Evolutionary conservation across 1,140 invertebrate species (phyloP).

Genomic region (Leptopilina clavipes): DNA sequence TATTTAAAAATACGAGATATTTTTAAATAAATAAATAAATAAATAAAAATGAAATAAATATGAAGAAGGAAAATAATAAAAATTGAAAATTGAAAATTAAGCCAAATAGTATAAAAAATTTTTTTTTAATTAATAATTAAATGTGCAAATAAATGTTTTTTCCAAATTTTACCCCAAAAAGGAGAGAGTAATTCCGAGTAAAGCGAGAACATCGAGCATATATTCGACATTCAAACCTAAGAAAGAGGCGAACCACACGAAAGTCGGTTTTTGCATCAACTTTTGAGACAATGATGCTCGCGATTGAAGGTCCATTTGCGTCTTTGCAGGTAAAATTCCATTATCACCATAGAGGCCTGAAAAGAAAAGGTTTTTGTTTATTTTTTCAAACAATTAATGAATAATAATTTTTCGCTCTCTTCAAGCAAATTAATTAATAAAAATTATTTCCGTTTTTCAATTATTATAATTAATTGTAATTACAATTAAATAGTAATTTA

Average conservation of each 20-base stretch:
- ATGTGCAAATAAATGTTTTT: conserved; percentile 8
- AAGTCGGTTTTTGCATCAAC: conserved; percentile 80
- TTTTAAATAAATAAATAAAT: no score
- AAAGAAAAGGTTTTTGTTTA: conserved; percentile 45
- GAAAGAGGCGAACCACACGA: conserved; percentile 82
- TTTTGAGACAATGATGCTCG: conserved; percentile 73
- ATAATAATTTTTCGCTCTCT: no score
- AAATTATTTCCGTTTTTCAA: no score
- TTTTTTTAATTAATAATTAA: no score
- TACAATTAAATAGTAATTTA: no score
- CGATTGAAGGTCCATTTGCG: conserved; percentile 76
- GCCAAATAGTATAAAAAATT: no score
- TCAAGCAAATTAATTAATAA: no score
- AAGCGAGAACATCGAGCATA: conserved; percentile 82
- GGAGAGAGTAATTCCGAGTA: conserved; percentile 81
- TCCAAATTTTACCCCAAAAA: conserved; percentile 77
- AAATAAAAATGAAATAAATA: no score
- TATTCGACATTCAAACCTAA: conserved; percentile 82
- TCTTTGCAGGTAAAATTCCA: conserved; percentile 84
- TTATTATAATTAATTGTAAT: no score
- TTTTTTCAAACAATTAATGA: background rate
- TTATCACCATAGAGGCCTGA: conserved; percentile 87
- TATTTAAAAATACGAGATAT: no score
- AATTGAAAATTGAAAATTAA: no score
- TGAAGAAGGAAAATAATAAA: no score